Base-by-base conservation (phyloP, 2,113 vertebrate species). In the Megaptera novaeangliae region DNA sequence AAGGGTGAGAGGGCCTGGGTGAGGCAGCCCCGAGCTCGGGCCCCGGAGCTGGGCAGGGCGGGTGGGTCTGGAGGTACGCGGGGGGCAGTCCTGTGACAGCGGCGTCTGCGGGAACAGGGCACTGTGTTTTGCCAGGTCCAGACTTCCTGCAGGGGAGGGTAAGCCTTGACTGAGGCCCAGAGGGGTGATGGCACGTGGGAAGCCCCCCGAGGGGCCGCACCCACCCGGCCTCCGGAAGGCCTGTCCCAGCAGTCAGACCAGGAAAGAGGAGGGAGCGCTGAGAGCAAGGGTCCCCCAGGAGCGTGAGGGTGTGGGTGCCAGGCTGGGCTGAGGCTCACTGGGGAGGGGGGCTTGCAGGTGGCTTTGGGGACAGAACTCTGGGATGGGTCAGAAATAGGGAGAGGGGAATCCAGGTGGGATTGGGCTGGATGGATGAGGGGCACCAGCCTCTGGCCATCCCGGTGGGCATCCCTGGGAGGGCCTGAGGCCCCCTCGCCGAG, bases 391-490 rank as follows among this genome's bases (percentile, higher is more conserved):
- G 31, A 3, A 10, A 0, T 3, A 41, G 9, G 29, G 71, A 55
- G 34, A 5, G n/a, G 21, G 36, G 8, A 4, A 6, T 31, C 31
- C 6, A 4, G 34, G 34, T 25, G 39, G 49, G 14, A 4, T 6
- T 5, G 46, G 18, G 17, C 11, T 1, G 21, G 52, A 25, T 18
- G 15, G 36, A 57, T 17, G 64, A 23, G 29, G 49, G 36, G 82
- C 6, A 0, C 31, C 39, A 8, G 39, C 13, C 0, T 36, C 7
- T 6, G 15, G 75, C 49, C 7, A 2, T 1, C 49, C 14, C 6
- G 4, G 27, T 8, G 57, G 3, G 72, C 4, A 2, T 29, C 74
- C 44, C 14, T 1, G 14, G 55, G 39, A 64, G 41, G 63, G 23
- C 46, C 41, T 8, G 6, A 77, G 41, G 41, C 13, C 15, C 27